Evolutionary conservation across 2,888 invertebrate species (phyloP).

Genomic region (Himalopsyche japonica): DNA sequence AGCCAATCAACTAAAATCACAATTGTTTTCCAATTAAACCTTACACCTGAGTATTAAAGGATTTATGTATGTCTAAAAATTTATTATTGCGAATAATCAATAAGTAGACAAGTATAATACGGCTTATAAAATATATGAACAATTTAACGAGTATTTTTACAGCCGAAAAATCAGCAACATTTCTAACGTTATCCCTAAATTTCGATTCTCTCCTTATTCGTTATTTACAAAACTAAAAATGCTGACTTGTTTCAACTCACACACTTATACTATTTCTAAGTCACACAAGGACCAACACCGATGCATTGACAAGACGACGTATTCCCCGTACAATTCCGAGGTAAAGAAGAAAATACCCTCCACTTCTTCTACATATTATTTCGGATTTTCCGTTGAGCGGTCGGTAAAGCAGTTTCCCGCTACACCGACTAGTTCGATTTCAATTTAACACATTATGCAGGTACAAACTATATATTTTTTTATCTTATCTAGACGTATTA

Average conservation of each 20-base stretch:
- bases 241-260: conserved; percentile 2
- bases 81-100: too few species aligned
- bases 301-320: conserved; percentile 25
- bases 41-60: too few species aligned
- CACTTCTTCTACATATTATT: background rate
- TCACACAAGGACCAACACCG: background rate
- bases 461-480: background rate
- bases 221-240: background rate
- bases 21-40: too few species aligned
- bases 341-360: conserved; percentile 11
- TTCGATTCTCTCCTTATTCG: background rate
- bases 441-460: background rate
- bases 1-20: too few species aligned
- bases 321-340: conserved; percentile 30
- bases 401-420: conserved; percentile 11
- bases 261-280: background rate
- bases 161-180: too few species aligned
- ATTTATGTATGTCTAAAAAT: too few species aligned
- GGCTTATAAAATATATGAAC: too few species aligned
- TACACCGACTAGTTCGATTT: background rate
- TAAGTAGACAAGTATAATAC: too few species aligned
- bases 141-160: too few species aligned
- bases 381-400: background rate
- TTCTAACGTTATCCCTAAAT: too few species aligned
- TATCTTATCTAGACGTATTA: background rate